Evolutionary conservation across 2,113 vertebrate species (phyloP).

Genomic region (Myotis yumanensis): DNA sequence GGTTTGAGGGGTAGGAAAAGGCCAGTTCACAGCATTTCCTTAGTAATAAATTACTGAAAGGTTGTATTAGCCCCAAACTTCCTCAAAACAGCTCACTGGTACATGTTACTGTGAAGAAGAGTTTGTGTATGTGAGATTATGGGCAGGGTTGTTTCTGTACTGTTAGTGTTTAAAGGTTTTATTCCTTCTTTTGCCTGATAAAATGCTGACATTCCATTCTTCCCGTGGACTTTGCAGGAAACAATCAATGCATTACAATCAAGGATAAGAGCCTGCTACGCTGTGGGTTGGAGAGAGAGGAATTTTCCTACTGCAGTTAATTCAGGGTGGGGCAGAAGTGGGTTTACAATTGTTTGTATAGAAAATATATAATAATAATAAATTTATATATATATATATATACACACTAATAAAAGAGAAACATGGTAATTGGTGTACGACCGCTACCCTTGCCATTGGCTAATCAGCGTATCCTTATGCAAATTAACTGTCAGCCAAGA

Average conservation of each 20-base stretch:
- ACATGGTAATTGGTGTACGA: too few species aligned
- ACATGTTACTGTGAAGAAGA: not conserved
- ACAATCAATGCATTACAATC: not conserved
- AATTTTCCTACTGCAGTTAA: slow-evolving; percentile 19
- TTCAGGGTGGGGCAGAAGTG: not conserved
- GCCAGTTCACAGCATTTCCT: not conserved
- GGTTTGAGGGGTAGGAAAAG: not conserved
- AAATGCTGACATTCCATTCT: slow-evolving; percentile 23
- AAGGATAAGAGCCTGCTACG: not conserved
- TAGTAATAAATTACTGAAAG: not conserved
- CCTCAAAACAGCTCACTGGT: not conserved
- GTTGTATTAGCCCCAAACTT: not conserved
- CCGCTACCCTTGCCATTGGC: too few species aligned
- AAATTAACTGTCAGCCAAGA: too few species aligned
- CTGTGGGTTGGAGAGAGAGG: not conserved
- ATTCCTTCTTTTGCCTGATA: slow-evolving; percentile 13
- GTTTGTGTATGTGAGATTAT: not conserved
- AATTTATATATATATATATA: too few species aligned
- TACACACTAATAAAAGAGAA: too few species aligned
- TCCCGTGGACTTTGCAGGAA: not conserved
- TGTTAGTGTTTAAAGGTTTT: not conserved
- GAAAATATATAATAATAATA: not conserved
- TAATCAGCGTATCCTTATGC: too few species aligned
- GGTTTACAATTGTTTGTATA: not conserved
- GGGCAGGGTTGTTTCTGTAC: not conserved